phyloP scores from a whole-genome alignment of 2,113 vertebrate species.

The Copsychus sechellarum region DNA sequence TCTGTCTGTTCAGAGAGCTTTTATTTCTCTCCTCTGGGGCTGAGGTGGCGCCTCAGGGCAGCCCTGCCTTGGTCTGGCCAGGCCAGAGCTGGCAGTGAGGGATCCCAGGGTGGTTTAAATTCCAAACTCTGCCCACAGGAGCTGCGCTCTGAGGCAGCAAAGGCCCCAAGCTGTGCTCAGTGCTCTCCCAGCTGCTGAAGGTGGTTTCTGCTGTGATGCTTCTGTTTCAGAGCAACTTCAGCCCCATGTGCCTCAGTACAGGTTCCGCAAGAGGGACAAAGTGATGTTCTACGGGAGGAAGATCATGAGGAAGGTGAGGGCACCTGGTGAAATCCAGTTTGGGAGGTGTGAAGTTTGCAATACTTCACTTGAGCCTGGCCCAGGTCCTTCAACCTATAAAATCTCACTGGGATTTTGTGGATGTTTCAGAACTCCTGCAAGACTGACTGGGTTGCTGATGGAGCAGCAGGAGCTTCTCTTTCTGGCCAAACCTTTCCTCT shows the following conservation, averaged over 20 bases:
- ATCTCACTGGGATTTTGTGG: background rate
- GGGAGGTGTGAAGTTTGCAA: background rate
- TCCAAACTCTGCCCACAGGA: background rate
- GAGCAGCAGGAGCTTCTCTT: no score
- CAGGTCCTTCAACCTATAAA: background rate
- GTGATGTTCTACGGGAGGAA: conserved; percentile 93
- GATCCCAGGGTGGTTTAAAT: background rate
- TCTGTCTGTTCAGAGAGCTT: background rate
- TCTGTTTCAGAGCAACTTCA: conserved; percentile 42
- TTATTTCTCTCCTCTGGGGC: background rate
- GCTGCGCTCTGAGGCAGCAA: background rate
- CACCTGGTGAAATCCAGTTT: background rate
- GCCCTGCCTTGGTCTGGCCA: background rate
- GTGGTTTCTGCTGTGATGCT: background rate
- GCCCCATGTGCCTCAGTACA: conserved; percentile 81
- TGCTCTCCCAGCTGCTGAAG: background rate
- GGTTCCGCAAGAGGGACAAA: conserved; percentile 93
- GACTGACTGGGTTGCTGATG: no score
- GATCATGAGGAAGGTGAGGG: conserved; percentile 90
- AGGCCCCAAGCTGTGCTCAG: background rate
- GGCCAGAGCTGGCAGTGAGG: background rate
- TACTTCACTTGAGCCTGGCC: background rate
- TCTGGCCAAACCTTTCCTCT: no score
- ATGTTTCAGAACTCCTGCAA: no score
- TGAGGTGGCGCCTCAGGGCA: background rate